These are phyloP conservation scores for Thymelicus lineola DNA, from an alignment of 2,888 invertebrate species.

Conservation along the genomic window DNA sequence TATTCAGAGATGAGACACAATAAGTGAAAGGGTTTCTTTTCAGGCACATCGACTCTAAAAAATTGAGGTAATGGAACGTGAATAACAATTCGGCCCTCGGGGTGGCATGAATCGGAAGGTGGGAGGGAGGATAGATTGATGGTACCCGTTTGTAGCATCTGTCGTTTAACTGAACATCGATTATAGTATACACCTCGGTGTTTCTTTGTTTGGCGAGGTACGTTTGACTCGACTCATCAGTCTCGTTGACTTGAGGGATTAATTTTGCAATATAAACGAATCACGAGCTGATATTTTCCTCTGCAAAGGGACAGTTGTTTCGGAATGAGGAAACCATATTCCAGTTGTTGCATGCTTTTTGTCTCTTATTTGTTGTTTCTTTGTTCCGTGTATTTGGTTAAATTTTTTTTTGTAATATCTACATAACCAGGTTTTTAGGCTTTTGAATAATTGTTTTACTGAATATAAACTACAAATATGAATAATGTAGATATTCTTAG, in stretches of 20 bases:
- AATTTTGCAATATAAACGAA: slow-evolving; percentile 76
- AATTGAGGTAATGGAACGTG: slow-evolving; percentile 84
- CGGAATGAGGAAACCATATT: slow-evolving; percentile 55
- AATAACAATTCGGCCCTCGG: slow-evolving; percentile 76
- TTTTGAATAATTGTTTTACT: too few relatives aligned
- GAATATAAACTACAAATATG: too few relatives aligned
- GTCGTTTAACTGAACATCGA: slow-evolving; percentile 83
- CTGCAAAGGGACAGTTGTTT: slow-evolving; percentile 49
- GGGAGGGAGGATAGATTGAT: slow-evolving; percentile 74
- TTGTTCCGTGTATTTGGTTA: slow-evolving; percentile 45
- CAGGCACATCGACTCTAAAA: slow-evolving; percentile 79
- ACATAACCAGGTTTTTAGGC: neutral
- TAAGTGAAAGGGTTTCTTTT: slow-evolving; percentile 81
- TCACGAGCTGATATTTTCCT: slow-evolving; percentile 70
- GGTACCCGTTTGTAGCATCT: slow-evolving; percentile 83
- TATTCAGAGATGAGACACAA: slow-evolving; percentile 78
- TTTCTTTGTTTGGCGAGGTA: slow-evolving; percentile 78
- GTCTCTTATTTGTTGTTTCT: slow-evolving; percentile 19
- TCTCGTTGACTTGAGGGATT: slow-evolving; percentile 67
- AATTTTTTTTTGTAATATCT: neutral
- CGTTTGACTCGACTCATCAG: slow-evolving; percentile 73
- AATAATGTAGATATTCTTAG: too few relatives aligned
- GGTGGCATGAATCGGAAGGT: slow-evolving; percentile 52
- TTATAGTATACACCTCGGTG: slow-evolving; percentile 78
- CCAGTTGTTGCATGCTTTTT: slow-evolving; percentile 54